These are phyloP conservation scores for Xenops minutus DNA, from an alignment of 2,797 vertebrate genomes.

Conservation along the genomic window DNA sequence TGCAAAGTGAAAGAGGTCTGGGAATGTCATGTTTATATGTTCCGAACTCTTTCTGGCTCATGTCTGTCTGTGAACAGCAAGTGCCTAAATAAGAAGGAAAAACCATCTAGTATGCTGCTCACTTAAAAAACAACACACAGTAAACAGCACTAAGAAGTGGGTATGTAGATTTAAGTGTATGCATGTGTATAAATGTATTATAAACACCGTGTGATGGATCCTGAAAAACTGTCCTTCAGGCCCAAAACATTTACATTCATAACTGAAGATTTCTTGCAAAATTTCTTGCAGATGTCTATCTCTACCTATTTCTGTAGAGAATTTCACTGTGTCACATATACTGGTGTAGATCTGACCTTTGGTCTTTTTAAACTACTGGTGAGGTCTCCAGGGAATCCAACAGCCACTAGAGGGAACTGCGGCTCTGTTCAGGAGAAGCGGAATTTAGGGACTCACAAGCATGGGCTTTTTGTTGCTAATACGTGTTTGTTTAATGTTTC, in stretches of 20 bases:
- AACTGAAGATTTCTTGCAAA: neutral
- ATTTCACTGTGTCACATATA: rapidly evolving
- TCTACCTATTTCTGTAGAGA: neutral
- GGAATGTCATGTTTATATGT: neutral
- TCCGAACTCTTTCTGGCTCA: neutral
- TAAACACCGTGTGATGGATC: neutral
- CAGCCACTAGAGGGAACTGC: neutral
- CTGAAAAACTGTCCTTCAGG: neutral
- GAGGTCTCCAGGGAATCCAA: rapidly evolving
- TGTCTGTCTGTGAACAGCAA: neutral
- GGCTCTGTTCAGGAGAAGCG: neutral
- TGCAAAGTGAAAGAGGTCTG: neutral
- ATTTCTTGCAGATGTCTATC: rapidly evolving
- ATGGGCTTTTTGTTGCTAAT: neutral
- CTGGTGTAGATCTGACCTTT: rapidly evolving
- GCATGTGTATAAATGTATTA: neutral
- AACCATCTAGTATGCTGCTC: neutral
- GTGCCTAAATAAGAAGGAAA: neutral
- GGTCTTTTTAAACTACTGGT: rapidly evolving
- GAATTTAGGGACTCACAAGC: neutral
- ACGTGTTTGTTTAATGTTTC: neutral
- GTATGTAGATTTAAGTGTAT: neutral
- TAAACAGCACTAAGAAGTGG: neutral
- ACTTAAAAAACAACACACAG: neutral
- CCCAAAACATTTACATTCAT: neutral